Base-by-base conservation (phyloP, 1,140 invertebrate genomes). In the Condylostylus longicornis region DNA sequence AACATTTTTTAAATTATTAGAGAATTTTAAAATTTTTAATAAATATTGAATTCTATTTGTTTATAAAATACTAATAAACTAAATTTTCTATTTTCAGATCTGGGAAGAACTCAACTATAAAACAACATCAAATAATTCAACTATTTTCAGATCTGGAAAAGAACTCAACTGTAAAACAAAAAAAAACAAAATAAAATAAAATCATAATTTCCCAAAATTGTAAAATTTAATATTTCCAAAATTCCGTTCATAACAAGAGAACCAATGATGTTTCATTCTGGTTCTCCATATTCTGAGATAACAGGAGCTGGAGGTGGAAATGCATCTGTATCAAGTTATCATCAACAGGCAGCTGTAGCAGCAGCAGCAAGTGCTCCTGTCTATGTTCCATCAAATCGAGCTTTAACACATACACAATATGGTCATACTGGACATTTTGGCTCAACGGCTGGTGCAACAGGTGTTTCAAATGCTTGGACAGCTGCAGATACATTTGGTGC, bases 311-410 rank as follows among this genome's bases (percentile, higher is more conserved):
- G 45, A 48, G 43, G 48, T 12, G 21, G 27, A 2, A 51, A 49
- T 57, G 56, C 56, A 42, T 56, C 33, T 13, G 38, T 40, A n/a
- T 23, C 34, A 13, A 49, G 46, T 40, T 55, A 50, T 47, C 58
- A 49, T 57, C 43, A 60, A 54, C 42, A 61, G 60, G 40, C 62
- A 46, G 44, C 54, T 52, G 32, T 51, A 57, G 40, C 58, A 54
- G 23, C 60, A 55, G 37, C 49, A 51, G 8, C 43, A 25, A 45
- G 50, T 6, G 59, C 64, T 4, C 67, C 68, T 2, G 66, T 69
- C 6, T 69, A 69, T 52, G 67, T 69, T 34, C 66, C 67, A 13
- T 62, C 65, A 33, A 67, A 57, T 42, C 54, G 68, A 23, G 53
- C 57, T 2, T 44, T 65, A 38, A 53, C 58, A 15, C 57, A 62